Base-by-base conservation (phyloP, 64 coral and sea anemone species). In the Cladopsammia gracilis region DNA sequence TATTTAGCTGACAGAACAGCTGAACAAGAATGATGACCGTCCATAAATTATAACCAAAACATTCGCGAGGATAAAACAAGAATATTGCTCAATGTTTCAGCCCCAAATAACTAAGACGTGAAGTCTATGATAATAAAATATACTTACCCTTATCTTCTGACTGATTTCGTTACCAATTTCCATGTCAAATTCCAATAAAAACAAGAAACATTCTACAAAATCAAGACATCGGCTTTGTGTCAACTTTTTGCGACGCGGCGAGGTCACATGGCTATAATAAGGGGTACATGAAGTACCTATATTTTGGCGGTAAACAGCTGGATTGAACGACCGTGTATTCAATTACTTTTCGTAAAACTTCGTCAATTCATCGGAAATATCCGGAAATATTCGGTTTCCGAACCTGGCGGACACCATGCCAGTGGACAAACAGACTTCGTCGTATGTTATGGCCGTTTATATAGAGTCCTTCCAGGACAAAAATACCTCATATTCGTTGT, bases 131-230 rank as follows among this genome's bases (percentile, higher is more conserved):
- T 48, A 3, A 68, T 49, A 20, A 16, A 45, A 68, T 10, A n/a
- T 5, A 71, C 86, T 93, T 79, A 96, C 95, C 86, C 90, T 96
- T 50, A 96, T 96, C 70, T 96, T 85, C 48, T 89, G 71, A 5
- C 95, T 93, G 11, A 96, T 96, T 89, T 96, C 95, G 47, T 91
- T 93, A 15, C 95, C 95, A 47, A 96, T 93, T 93, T 96, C 95
- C 95, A 96, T 96, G 62, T 23, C 83, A 61, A 75, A 89, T 43
- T 51, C 77, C 23, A 66, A 53, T 57, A 61, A 51, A 72, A 58
- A 47, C 43, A 54, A 12, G 1, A 10, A 18, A 49, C 42, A 72
- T 48, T 82, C n/a, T 6, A 0, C 53, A 61, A 60, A 49, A 34
- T 48, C 18, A 51, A 47, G 49, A 2, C 3, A 60, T 50, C 47